Conservation (phyloP, 2,888 invertebrate species). For the Crioceris asparagi region DNA sequence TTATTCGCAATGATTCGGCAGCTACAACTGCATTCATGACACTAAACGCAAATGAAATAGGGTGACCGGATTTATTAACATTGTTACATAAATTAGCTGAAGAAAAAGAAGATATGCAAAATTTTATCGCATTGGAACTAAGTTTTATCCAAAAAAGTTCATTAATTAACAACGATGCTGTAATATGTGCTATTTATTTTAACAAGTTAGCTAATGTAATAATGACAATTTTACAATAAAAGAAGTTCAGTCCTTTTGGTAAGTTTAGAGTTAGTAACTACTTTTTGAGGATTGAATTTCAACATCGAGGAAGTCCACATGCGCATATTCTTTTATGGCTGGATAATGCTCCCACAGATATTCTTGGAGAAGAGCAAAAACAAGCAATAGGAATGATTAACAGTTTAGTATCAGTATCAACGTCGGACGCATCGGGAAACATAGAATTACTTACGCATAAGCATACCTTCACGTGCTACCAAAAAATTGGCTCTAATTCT, state of each 20-base stretch:
- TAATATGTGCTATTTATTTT: conserved; percentile 16
- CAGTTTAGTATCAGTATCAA: conserved; percentile 20
- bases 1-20: too few species aligned
- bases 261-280: conserved; percentile 26
- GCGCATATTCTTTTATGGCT: conserved; percentile 28
- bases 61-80: conserved; percentile 29
- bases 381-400: conserved; percentile 24
- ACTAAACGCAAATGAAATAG: conserved; percentile 35
- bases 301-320: too few species aligned
- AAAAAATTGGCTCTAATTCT: conserved; percentile 14
- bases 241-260: conserved; percentile 28
- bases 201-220: conserved; percentile 29
- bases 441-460: conserved; percentile 24
- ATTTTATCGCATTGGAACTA: conserved; percentile 8
- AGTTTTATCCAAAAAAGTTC: conserved; percentile 10
- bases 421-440: conserved; percentile 20
- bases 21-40: conserved; percentile 33
- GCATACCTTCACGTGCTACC: conserved; percentile 27
- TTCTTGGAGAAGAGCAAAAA: conserved; percentile 8
- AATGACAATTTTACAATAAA: conserved; percentile 20
- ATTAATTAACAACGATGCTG: conserved; percentile 10
- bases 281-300: conserved; percentile 31
- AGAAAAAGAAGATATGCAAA: conserved; percentile 7
- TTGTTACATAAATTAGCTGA: conserved; percentile 23
- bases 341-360: conserved; percentile 24